Evolutionary conservation across 1,140 invertebrate species (phyloP), one percentile per base, ranked within the genome.

Genomic region (Leguminivora glycinivorella): DNA sequence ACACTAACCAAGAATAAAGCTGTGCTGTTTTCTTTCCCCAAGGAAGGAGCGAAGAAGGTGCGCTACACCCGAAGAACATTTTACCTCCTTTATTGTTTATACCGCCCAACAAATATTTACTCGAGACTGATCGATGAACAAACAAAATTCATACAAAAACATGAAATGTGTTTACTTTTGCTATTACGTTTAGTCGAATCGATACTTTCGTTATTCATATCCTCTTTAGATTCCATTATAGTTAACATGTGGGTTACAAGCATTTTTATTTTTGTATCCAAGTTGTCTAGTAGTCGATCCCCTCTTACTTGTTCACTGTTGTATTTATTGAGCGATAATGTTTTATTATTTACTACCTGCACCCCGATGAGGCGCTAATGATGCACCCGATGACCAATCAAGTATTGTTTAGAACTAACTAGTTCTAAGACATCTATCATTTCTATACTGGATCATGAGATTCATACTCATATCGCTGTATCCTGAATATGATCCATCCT

Each of bases 21-120:
- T 75, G 75, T 82, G 77, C 74, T 72, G 73, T 83, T 83, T 83
- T 82, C 73, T 85, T 85, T 83, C 78, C 66, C 80, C 68, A 85
- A 85, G 79, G 83, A 75, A 60, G 38, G 5, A 70, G 73, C 56
- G 75, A 78, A 22, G 68, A 72, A 47, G 75, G 71, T 40, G 60
- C 47, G 67, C 69, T 70, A 56, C 77, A 73, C 24, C 73, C 69
- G 34, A 70, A 68, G 71, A 47, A 22, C 26, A 66, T 47, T 43
- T 60, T 74, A 52, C 63, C 12, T 34, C 66, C 31, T 67, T 68
- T 79, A 75, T 79, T 69, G 79, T 79, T 79, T 77, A 60, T 74
- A 71, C 74, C 73, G 52, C 72, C 26, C 75, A 75, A 74, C 79
- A 79, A 76, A 78, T 78, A 52, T 31, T 63, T 31, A 63, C 26